phyloP scores from a whole-genome alignment of 2,888 invertebrate genomes.

The Sarcophaga subvicina region DNA sequence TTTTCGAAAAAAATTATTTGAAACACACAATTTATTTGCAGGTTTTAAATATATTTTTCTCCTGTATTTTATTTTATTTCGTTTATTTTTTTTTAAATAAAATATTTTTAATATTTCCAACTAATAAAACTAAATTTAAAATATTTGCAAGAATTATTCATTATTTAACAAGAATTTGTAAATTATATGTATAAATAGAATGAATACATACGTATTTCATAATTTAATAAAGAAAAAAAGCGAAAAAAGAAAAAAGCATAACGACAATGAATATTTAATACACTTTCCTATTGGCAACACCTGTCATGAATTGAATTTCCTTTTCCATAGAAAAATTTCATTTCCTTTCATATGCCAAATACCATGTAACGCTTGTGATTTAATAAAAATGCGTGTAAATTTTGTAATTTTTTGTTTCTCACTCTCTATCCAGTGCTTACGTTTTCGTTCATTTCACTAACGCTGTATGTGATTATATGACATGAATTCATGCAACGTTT shows the following conservation, averaged over 20 bases:
- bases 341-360: constrained; percentile 14
- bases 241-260: too few relatives aligned
- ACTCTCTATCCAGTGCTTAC: not conserved
- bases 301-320: constrained; percentile 38
- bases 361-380: too few relatives aligned
- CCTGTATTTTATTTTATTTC: not conserved
- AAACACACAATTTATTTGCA: not conserved
- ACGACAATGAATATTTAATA: not conserved
- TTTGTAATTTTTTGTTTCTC: not conserved
- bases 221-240: too few relatives aligned
- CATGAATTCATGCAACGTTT: constrained; percentile 15
- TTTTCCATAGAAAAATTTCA: not conserved
- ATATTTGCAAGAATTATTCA: too few relatives aligned
- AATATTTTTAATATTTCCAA: too few relatives aligned
- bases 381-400: too few relatives aligned
- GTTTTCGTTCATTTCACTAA: not conserved
- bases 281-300: constrained; percentile 17
- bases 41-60: not conserved
- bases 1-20: not conserved
- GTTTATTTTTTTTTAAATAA: too few relatives aligned
- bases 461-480: not conserved
- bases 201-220: not conserved
- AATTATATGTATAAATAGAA: too few relatives aligned
- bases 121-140: too few relatives aligned
- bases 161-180: too few relatives aligned